Evolutionary conservation across 2,797 vertebrate species (phyloP).

Genomic region (Tinamus major): DNA sequence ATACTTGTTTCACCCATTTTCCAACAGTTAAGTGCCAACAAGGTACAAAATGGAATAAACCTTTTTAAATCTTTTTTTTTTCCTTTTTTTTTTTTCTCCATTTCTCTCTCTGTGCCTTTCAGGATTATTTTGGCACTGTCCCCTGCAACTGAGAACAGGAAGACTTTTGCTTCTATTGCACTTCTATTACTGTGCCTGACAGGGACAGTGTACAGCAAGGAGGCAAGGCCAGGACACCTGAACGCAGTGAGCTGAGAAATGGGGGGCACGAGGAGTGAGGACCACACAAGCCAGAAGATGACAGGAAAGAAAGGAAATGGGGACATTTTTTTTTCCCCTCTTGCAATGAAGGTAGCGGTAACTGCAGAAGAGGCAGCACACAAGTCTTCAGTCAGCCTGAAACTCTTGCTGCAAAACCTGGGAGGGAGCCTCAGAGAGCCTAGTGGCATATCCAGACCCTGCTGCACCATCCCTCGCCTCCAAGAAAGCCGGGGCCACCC

Average conservation of each 20-base stretch:
- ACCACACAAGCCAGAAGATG: background rate
- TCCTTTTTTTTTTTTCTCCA: background rate
- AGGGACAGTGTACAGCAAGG: background rate
- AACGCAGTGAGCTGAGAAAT: background rate
- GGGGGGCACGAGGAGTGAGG: background rate
- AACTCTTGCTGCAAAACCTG: too few relatives aligned
- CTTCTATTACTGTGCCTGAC: background rate
- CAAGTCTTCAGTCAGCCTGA: background rate
- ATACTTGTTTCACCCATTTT: background rate
- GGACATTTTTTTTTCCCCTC: background rate
- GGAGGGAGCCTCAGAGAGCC: background rate
- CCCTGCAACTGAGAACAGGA: background rate
- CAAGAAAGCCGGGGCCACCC: background rate
- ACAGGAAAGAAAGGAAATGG: background rate
- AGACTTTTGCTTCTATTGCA: background rate
- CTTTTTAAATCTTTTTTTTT: too few relatives aligned
- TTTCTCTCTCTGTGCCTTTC: background rate
- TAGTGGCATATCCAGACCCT: too few relatives aligned
- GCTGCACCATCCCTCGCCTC: background rate
- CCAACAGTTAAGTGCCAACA: background rate
- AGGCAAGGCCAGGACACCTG: background rate
- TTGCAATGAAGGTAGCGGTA: background rate
- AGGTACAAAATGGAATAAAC: background rate
- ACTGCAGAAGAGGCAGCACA: background rate
- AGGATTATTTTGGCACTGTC: background rate